phyloP scores from a whole-genome alignment of 2,113 vertebrate genomes.

The Marcusenius ussheri region DNA sequence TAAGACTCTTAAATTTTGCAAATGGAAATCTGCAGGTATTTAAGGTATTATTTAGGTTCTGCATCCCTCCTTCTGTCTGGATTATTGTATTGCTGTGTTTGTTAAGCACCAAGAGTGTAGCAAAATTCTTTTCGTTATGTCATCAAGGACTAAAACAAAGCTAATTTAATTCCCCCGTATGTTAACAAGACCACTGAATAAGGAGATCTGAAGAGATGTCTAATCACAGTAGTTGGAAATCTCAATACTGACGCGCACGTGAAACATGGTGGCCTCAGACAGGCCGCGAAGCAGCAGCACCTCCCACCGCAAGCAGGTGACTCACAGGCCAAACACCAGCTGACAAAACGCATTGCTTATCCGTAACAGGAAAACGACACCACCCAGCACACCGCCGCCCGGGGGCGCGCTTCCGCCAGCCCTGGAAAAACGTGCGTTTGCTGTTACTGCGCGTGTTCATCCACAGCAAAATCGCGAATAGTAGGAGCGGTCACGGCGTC shows the following conservation, averaged over 20 bases:
- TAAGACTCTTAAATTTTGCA: too few species aligned
- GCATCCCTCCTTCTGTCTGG: not conserved
- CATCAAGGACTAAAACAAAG: not conserved
- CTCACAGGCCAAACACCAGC: not conserved
- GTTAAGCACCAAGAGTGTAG: not conserved
- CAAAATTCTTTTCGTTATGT: not conserved
- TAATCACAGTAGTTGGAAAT: not conserved
- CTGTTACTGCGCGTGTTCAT: not conserved
- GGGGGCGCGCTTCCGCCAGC: too few species aligned
- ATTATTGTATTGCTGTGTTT: not conserved
- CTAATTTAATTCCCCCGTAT: not conserved
- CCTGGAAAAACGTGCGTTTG: not conserved
- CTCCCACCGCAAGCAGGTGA: not conserved
- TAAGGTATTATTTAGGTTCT: not conserved
- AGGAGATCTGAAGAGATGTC: not conserved
- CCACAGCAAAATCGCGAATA: not conserved
- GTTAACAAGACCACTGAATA: not conserved
- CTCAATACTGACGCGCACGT: not conserved
- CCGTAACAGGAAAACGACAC: not conserved
- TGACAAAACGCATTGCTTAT: not conserved
- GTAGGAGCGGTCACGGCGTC: too few species aligned
- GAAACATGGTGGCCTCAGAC: not conserved
- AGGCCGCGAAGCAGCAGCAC: not conserved
- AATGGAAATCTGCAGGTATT: not conserved
- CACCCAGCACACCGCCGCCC: not conserved